These are phyloP conservation scores for Helostoma temminkii DNA, from an alignment of 2,797 vertebrate species.

Conservation along the genomic window DNA sequence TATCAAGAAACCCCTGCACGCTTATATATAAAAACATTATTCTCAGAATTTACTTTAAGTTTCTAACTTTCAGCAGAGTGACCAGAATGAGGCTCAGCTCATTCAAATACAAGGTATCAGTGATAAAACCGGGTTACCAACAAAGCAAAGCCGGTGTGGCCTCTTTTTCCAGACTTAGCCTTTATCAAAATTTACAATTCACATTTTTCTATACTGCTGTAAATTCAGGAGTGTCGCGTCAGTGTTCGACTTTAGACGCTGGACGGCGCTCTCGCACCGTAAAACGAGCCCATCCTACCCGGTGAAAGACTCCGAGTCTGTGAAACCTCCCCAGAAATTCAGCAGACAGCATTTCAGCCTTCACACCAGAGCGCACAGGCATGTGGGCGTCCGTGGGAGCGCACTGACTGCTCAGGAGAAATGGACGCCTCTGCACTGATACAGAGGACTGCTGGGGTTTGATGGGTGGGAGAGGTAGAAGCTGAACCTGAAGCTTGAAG, in stretches of 20 bases:
- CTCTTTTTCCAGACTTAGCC: too few relatives aligned
- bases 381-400: conserved; percentile 12
- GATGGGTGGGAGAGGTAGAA: conserved; percentile 22
- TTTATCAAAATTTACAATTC: too few relatives aligned
- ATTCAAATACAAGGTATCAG: too few relatives aligned
- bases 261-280: conserved; percentile 43
- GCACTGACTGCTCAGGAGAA: conserved; percentile 21
- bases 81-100: too few relatives aligned
- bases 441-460: conserved; percentile 7
- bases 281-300: neutral
- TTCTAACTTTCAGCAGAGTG: too few relatives aligned
- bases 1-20: too few relatives aligned
- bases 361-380: conserved; percentile 37
- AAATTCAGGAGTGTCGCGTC: too few relatives aligned
- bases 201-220: too few relatives aligned
- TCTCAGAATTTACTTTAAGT: too few relatives aligned
- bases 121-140: too few relatives aligned
- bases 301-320: conserved; percentile 6
- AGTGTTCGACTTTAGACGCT: conserved; percentile 35
- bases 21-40: too few relatives aligned
- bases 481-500: conserved; percentile 37
- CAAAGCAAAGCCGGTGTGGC: too few relatives aligned
- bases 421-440: conserved; percentile 36
- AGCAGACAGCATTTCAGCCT: conserved; percentile 27
- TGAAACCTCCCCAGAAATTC: conserved; percentile 36